phyloP scores from a whole-genome alignment of 2,113 vertebrate species.

The Camelus dromedarius region DNA sequence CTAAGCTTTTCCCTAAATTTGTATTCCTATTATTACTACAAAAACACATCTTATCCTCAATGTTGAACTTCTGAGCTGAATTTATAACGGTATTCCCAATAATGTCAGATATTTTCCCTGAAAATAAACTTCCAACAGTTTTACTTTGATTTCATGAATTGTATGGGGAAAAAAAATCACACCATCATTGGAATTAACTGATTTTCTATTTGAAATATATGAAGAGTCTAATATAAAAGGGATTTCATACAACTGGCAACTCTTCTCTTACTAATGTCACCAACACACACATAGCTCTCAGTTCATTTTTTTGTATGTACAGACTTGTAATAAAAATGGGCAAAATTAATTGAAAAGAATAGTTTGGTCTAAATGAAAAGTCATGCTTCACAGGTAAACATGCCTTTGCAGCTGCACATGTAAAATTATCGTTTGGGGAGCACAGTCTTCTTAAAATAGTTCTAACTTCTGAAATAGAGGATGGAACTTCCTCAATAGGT shows the following conservation, averaged over 20 bases:
- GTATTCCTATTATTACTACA: neutral
- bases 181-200: neutral
- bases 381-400: neutral
- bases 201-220: neutral
- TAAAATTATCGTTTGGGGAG: neutral
- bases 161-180: neutral
- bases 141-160: neutral
- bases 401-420: neutral
- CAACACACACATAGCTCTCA: neutral
- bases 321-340: neutral
- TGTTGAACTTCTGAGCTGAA: constrained; percentile 43
- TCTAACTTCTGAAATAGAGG: neutral
- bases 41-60: neutral
- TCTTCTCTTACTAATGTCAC: neutral
- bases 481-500: neutral
- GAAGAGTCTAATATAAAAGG: neutral
- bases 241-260: neutral
- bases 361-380: constrained; percentile 30
- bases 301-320: neutral
- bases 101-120: neutral
- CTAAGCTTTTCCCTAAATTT: neutral
- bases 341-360: constrained; percentile 31
- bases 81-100: neutral
- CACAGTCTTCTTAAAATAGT: neutral
- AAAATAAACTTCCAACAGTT: neutral